These are phyloP conservation scores for Manis pentadactyla DNA, from an alignment of 2,797 vertebrate species.

Conservation along the genomic window DNA sequence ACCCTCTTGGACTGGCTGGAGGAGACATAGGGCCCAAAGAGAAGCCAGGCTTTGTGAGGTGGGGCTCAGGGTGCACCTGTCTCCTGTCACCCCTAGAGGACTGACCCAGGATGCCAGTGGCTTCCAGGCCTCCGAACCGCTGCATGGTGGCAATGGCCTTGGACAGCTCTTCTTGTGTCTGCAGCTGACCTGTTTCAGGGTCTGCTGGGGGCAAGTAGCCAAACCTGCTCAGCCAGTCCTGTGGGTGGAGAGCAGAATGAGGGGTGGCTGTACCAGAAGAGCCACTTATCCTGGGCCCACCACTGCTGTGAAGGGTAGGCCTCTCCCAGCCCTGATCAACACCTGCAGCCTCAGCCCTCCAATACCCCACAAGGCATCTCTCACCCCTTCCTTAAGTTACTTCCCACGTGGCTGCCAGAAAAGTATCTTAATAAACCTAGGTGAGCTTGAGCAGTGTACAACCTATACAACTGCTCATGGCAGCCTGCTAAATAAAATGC, in stretches of 20 bases:
- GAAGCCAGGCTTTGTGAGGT: not conserved
- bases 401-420: not conserved
- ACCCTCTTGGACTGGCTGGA: accelerated
- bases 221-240: slow-evolving; percentile 98
- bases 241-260: slow-evolving; percentile 14
- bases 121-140: slow-evolving; percentile 94
- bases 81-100: accelerated
- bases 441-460: not conserved
- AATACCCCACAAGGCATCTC: not conserved
- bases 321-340: not conserved
- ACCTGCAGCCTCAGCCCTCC: not conserved
- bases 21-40: not conserved
- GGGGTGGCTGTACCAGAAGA: accelerated
- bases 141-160: slow-evolving; percentile 97
- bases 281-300: accelerated
- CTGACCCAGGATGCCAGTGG: slow-evolving; percentile 89
- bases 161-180: slow-evolving; percentile 94
- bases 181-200: slow-evolving; percentile 92
- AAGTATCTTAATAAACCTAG: not conserved
- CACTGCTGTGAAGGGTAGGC: not conserved
- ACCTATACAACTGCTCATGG: not conserved
- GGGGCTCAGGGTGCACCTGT: accelerated
- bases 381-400: not conserved
- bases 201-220: slow-evolving; percentile 96
- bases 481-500: too few relatives aligned